Conservation (phyloP, 2,888 invertebrate genomes). For the Ischnura elegans region DNA sequence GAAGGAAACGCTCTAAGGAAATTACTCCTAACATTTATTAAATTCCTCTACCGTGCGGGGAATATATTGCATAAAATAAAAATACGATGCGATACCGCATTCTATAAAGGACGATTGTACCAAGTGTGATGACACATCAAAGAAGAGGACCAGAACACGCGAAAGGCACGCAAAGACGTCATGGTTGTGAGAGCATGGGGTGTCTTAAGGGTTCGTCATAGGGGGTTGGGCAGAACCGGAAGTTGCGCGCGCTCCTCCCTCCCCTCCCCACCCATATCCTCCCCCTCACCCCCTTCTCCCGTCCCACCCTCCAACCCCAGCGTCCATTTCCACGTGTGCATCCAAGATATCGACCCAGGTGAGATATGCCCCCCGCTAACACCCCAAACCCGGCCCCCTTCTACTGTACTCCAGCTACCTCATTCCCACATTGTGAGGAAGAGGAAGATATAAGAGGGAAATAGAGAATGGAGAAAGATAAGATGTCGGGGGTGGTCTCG, state of each 20-base stretch:
- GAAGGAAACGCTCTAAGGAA: too few species aligned
- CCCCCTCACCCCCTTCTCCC: background rate
- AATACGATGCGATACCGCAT: too few species aligned
- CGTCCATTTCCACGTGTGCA: constrained; percentile 31
- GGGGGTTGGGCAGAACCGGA: background rate
- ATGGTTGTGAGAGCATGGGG: background rate
- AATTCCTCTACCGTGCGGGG: too few species aligned
- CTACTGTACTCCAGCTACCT: background rate
- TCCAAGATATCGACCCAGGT: constrained; percentile 23
- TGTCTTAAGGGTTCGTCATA: background rate
- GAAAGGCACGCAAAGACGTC: background rate
- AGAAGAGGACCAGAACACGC: background rate
- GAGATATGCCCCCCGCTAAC: background rate
- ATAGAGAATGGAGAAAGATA: background rate
- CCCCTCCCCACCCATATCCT: background rate
- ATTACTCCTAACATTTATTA: too few species aligned
- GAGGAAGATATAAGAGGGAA: background rate
- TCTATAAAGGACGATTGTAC: too few species aligned
- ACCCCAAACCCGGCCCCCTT: background rate
- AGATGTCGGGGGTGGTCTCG: background rate
- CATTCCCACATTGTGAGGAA: background rate
- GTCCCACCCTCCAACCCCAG: background rate
- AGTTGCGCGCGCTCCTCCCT: background rate
- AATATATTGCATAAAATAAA: too few species aligned
- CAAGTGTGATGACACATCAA: too few species aligned